These are phyloP conservation scores for Caenorhabditis briggsae DNA, from an alignment of 1,140 invertebrate genomes.

Conservation along the genomic window DNA sequence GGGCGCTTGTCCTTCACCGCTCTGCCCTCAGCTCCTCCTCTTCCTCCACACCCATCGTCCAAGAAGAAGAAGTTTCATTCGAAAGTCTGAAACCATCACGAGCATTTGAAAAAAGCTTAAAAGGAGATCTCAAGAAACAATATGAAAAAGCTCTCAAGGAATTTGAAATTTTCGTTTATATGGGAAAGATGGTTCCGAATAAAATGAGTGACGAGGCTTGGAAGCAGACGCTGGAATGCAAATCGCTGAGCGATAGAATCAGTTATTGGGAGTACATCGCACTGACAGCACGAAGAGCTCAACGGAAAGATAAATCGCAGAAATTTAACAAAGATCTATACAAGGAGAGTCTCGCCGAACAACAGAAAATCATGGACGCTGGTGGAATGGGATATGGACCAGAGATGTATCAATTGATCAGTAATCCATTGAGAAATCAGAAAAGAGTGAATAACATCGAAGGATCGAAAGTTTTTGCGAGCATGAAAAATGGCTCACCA, in stretches of 20 bases:
- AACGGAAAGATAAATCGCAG: background rate
- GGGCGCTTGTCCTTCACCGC: background rate
- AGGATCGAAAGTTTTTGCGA: background rate
- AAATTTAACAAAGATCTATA: background rate
- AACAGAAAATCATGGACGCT: background rate
- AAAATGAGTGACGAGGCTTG: conserved; percentile 13
- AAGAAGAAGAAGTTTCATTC: conserved; percentile 2
- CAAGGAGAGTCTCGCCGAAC: background rate
- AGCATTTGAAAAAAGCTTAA: background rate
- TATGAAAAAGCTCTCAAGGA: conserved; percentile 7
- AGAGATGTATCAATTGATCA: conserved; percentile 54
- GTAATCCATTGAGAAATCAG: conserved; percentile 55
- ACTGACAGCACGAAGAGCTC: background rate
- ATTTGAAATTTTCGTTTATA: conserved; percentile 26
- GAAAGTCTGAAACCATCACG: conserved; percentile 21
- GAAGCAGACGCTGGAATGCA: background rate
- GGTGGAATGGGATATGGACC: conserved; percentile 62
- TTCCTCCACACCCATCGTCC: background rate
- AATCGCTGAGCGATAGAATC: background rate
- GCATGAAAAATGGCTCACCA: conserved; percentile 5
- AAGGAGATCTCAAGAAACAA: background rate
- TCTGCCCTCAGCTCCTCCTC: background rate
- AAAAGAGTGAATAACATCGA: conserved; percentile 40
- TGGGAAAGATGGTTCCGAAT: conserved; percentile 25
- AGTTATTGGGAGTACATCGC: conserved; percentile 39